These are phyloP conservation scores for Chrysolina oricalcia DNA, from an alignment of 2,888 invertebrate species.

Conservation along the genomic window DNA sequence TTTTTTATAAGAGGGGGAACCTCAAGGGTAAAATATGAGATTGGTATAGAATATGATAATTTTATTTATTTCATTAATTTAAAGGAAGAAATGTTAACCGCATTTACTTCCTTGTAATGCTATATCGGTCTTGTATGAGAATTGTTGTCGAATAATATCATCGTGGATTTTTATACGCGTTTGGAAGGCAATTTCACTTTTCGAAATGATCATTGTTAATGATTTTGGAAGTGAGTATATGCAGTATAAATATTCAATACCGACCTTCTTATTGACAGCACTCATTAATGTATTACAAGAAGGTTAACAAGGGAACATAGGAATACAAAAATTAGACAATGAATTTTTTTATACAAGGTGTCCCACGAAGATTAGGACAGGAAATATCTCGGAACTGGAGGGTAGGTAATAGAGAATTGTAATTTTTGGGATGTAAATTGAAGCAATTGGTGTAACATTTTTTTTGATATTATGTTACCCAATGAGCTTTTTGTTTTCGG, in stretches of 20 bases:
- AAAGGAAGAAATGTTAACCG: slow-evolving; percentile 51
- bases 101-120: slow-evolving; percentile 46
- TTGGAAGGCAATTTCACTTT: slow-evolving; percentile 8
- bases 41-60: slow-evolving; percentile 59
- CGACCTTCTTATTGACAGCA: not conserved
- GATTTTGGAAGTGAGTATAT: not conserved
- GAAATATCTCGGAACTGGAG: no score
- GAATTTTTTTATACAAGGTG: no score
- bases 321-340: no score
- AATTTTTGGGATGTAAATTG: no score
- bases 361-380: no score
- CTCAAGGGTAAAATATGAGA: slow-evolving; percentile 68
- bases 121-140: slow-evolving; percentile 23
- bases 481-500: no score
- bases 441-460: no score
- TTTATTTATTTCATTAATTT: slow-evolving; percentile 51
- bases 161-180: slow-evolving; percentile 24
- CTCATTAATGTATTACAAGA: no score
- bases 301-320: no score
- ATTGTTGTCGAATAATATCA: slow-evolving; percentile 19
- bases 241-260: not conserved
- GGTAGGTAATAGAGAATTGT: no score
- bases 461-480: no score
- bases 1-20: slow-evolving; percentile 68
- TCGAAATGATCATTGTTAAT: slow-evolving; percentile 2